A percentile compares a stretch with the other conserved stretches of the same genome.
These are phyloP conservation scores for Tromatobia lineatoria DNA, from an alignment of 2,888 invertebrate genomes.

Conservation along the genomic window DNA sequence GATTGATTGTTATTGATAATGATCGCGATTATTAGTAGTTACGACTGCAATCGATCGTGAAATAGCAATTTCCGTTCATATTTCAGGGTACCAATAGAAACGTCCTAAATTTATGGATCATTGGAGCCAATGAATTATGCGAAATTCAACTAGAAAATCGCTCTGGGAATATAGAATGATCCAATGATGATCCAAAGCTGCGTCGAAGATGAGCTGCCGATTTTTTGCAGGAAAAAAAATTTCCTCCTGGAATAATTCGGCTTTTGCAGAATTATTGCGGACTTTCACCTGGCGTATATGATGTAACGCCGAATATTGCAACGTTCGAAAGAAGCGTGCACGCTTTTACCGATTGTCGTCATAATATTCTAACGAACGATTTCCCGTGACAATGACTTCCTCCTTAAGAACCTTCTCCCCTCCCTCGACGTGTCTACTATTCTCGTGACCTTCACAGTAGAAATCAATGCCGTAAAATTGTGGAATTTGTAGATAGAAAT, in stretches of 20 bases:
- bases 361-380: conserved; percentile 22
- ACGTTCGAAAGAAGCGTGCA: conserved; percentile 1
- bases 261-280: conserved; percentile 49
- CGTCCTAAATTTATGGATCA: neutral
- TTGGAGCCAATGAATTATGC: neutral
- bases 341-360: conserved; percentile 17
- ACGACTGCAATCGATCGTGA: neutral
- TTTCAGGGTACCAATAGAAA: neutral
- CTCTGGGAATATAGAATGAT: neutral
- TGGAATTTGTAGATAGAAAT: neutral
- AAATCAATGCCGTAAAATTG: conserved; percentile 11
- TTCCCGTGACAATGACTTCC: conserved; percentile 29
- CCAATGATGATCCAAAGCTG: neutral
- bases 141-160: neutral
- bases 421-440: neutral
- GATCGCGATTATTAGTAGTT: neutral
- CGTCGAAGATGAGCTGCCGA: neutral
- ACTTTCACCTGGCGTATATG: conserved; percentile 60
- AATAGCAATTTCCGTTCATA: neutral
- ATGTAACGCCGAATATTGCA: conserved; percentile 28
- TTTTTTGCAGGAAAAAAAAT: conserved; percentile 8
- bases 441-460: neutral
- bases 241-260: conserved; percentile 34
- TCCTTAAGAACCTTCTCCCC: conserved; percentile 27
- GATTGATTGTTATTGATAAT: neutral